phyloP scores from a whole-genome alignment of 92 coral and sea anemone species.

The Ricordea florida region DNA sequence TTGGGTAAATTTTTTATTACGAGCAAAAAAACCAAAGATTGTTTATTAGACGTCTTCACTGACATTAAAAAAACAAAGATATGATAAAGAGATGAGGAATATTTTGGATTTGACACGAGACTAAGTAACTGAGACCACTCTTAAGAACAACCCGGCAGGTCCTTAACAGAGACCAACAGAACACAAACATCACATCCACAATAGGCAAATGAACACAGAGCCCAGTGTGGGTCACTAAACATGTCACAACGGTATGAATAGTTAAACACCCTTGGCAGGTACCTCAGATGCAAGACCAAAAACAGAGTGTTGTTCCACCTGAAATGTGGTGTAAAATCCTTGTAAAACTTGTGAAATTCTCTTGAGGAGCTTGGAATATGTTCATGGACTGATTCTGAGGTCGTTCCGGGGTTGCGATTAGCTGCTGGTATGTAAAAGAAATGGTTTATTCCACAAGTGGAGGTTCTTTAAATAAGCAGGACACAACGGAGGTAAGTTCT shows the following conservation, averaged over 20 bases:
- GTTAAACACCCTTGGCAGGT: conserved; percentile 21
- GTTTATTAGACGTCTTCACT: too few species aligned
- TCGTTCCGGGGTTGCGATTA: conserved; percentile 12
- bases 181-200: conserved; percentile 25
- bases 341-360: neutral
- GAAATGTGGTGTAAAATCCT: conserved; percentile 13
- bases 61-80: too few species aligned
- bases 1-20: too few species aligned
- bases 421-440: conserved; percentile 27
- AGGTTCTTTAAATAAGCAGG: neutral
- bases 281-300: conserved; percentile 8
- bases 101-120: too few species aligned
- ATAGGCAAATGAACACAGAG: conserved; percentile 37
- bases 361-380: neutral
- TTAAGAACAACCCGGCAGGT: neutral
- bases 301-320: neutral
- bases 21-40: too few species aligned
- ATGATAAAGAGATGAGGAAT: too few species aligned
- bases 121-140: neutral
- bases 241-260: conserved; percentile 21
- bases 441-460: neutral
- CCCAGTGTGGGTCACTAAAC: conserved; percentile 15
- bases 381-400: neutral
- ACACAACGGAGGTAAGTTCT: conserved; percentile 19
- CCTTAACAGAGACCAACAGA: too few species aligned